A percentile compares a stretch with the other conserved stretches of the same genome.
Conservation (phyloP, 2,888 invertebrate species). For the Serripes groenlandicus region DNA sequence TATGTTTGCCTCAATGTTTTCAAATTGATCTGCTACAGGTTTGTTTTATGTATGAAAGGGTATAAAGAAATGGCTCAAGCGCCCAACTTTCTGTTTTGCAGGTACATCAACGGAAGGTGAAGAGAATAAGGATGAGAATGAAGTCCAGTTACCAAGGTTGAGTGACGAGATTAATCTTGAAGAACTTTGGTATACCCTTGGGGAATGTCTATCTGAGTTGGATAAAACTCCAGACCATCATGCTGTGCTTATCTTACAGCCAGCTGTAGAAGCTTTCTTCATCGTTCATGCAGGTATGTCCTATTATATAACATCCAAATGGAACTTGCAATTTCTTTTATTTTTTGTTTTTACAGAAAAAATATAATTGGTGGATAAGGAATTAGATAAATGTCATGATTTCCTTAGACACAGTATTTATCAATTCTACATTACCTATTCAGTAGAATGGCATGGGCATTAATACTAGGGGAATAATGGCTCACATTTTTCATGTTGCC, state of each 20-base stretch:
- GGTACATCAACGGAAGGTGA: conserved; percentile 7
- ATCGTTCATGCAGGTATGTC: conserved; percentile 91
- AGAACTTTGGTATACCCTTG: conserved; percentile 92
- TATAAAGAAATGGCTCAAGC: background rate
- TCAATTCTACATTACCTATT: too few relatives aligned
- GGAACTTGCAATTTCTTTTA: too few relatives aligned
- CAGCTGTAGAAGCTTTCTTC: conserved; percentile 96
- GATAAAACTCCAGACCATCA: conserved; percentile 95
- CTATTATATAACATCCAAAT: too few relatives aligned
- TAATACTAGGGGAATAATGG: too few relatives aligned
- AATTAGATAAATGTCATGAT: too few relatives aligned
- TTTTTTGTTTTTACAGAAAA: too few relatives aligned
- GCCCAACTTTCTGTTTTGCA: background rate
- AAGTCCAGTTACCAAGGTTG: conserved; percentile 87
- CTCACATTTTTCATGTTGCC: too few relatives aligned
- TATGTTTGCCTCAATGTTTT: background rate
- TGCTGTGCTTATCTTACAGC: conserved; percentile 94
- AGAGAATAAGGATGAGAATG: conserved; percentile 5
- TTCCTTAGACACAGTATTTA: too few relatives aligned
- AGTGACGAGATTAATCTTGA: conserved; percentile 92
- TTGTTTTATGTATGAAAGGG: background rate
- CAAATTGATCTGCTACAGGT: too few relatives aligned
- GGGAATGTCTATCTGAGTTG: conserved; percentile 92
- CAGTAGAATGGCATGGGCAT: too few relatives aligned
- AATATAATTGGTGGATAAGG: too few relatives aligned